Base-by-base conservation (phyloP, 1,140 invertebrate genomes). In the Delia radicum region DNA sequence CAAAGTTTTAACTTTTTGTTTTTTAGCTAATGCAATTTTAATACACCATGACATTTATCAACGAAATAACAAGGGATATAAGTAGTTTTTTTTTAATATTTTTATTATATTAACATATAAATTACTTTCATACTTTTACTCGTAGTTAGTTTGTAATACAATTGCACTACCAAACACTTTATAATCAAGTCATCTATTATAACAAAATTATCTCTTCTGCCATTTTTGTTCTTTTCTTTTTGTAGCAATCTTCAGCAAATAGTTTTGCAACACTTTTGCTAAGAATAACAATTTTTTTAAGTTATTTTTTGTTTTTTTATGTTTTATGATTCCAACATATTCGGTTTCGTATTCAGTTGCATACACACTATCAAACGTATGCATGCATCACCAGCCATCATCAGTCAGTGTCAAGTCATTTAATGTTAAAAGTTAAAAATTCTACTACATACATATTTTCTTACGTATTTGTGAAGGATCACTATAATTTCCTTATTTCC, bases 121-220 rank as follows among this genome's bases (percentile, higher is more conserved):
- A 55, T 55, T 24, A 55, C 48, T 55, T 55, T 55, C 24, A 18
- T 18, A 55, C 48, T 55, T 55, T 55, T 21, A 7, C 48, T 55
- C 18, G 18, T 55, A 55, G 48, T 18, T 10, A 42, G 12, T 42
- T 33, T 33, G 33, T 12, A 48, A 15, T 48, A n/a, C 46, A n/a
- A 18, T 3, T n/a, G 48, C 48, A 21, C 18, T 55, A 18, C 48
- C 3, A 21, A 7, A 55, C 48, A 55, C 48, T 55, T 55, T 55
- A 55, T 55, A 21, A 55, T 55, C 48, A 55, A 55, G 48, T 55
- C 48, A 55, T 55, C 48, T 55, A 55, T 55, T 55, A 55, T 55
- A 55, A 55, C 48, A 55, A 55, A 55, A 55, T 55, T 55, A 55
- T 55, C 48, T 55, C 21, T 55, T 55, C 8, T n/a, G 48, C n/a